These are phyloP conservation scores for Siniperca obscura DNA, from an alignment of 2,797 vertebrate genomes.

Conservation along the genomic window DNA sequence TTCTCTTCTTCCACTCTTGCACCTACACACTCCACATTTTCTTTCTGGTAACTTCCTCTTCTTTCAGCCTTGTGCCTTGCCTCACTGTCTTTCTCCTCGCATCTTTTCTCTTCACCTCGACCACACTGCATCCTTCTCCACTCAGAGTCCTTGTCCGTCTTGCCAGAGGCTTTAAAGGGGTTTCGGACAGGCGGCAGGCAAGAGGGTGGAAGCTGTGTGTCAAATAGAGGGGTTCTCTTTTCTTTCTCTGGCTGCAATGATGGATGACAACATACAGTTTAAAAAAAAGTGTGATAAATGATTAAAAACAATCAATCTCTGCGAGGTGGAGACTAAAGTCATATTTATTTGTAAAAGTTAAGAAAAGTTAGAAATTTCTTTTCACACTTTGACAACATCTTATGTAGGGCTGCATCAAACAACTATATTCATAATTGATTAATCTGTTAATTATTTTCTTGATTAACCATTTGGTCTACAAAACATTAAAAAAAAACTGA, in stretches of 20 bases:
- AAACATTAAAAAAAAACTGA: too few relatives aligned
- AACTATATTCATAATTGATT: background rate
- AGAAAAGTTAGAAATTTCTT: background rate
- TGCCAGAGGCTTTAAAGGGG: conserved; percentile 88
- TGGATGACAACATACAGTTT: background rate
- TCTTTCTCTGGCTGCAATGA: conserved; percentile 81
- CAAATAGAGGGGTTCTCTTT: conserved; percentile 61
- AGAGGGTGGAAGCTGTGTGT: conserved; percentile 55
- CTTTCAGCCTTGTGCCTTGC: conserved; percentile 5
- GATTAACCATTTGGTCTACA: too few relatives aligned
- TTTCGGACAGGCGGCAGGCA: conserved; percentile 84
- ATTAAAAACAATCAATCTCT: background rate
- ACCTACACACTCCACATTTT: conserved; percentile 8
- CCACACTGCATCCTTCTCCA: conserved; percentile 74
- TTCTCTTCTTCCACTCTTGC: conserved; percentile 38
- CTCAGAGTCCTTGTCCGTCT: conserved; percentile 74
- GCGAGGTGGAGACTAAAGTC: background rate
- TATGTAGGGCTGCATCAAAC: background rate
- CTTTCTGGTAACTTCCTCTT: conserved; percentile 46
- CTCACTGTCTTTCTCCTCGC: conserved; percentile 23
- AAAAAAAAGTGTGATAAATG: background rate
- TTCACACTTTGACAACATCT: background rate
- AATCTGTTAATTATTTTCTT: background rate
- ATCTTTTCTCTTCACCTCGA: conserved; percentile 19
- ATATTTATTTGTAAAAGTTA: background rate